Conservation (phyloP, 2,888 invertebrate species). For the Calameuta filiformis region DNA sequence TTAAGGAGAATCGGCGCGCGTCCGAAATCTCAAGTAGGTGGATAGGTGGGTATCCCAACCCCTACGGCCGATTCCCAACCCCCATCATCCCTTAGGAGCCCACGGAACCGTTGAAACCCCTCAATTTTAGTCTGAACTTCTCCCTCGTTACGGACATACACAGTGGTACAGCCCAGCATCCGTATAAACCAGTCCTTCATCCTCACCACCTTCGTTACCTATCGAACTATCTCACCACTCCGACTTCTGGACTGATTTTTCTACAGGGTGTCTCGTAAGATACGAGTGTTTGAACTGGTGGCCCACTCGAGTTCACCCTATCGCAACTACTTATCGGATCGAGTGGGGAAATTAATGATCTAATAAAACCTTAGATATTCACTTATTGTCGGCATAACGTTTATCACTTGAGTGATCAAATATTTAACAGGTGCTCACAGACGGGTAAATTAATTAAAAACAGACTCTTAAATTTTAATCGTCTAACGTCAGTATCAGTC, state of each 20-base stretch:
- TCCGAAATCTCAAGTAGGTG: slow-evolving; percentile 57
- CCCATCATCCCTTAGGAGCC: not conserved
- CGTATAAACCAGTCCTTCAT: not conserved
- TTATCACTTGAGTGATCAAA: not conserved
- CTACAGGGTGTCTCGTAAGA: too few relatives aligned
- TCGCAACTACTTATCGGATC: not conserved
- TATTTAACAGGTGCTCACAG: not conserved
- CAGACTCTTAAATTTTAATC: too few relatives aligned
- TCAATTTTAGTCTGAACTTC: slow-evolving; percentile 18
- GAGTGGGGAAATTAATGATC: not conserved
- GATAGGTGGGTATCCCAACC: not conserved
- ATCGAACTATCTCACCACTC: not conserved
- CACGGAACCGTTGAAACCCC: not conserved
- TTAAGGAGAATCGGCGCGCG: slow-evolving; percentile 55
- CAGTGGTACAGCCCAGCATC: not conserved
- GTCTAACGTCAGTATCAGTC: too few relatives aligned
- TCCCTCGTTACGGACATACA: slow-evolving; percentile 9
- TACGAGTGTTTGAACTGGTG: too few relatives aligned
- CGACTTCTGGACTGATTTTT: too few relatives aligned
- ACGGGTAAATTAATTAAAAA: too few relatives aligned
- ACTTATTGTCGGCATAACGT: not conserved
- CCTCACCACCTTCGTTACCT: not conserved
- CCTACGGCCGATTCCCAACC: not conserved
- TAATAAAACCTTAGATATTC: not conserved
- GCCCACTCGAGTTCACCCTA: too few relatives aligned